Percentiles rank a stretch among this genome's conserved stretches.
These are phyloP conservation scores for Rhadinocentrus ornatus DNA, from an alignment of 2,797 vertebrate genomes.

Conservation along the genomic window DNA sequence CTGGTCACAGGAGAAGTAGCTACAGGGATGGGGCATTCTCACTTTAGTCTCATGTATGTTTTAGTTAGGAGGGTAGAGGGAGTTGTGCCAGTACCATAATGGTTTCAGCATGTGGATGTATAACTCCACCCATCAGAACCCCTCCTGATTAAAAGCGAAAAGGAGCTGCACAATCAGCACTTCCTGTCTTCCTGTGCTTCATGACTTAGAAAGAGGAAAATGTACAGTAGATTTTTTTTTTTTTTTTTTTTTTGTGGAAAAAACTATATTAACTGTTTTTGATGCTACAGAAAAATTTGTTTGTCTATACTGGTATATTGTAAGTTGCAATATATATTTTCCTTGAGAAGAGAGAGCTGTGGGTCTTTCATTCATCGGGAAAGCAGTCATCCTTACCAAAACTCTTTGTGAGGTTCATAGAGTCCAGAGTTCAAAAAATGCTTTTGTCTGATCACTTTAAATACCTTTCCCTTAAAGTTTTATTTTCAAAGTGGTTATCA, in stretches of 20 bases:
- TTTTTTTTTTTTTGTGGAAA: constrained; percentile 26
- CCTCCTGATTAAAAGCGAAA: constrained; percentile 57
- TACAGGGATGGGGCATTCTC: constrained; percentile 59
- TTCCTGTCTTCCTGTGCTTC: constrained; percentile 68
- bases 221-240: constrained; percentile 31
- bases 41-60: constrained; percentile 74
- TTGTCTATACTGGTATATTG: not conserved
- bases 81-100: constrained; percentile 80
- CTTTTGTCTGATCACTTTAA: constrained; percentile 49
- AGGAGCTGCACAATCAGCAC: constrained; percentile 80
- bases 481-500: constrained; percentile 46
- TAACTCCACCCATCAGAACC: constrained; percentile 71
- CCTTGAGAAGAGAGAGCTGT: not conserved
- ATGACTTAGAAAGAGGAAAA: constrained; percentile 44
- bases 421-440: constrained; percentile 45
- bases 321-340: not conserved
- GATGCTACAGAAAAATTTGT: not conserved
- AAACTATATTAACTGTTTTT: not conserved
- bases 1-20: constrained; percentile 67
- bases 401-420: constrained; percentile 15
- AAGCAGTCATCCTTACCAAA: not conserved
- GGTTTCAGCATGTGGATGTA: constrained; percentile 78
- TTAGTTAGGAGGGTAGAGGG: constrained; percentile 63
- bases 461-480: constrained; percentile 58
- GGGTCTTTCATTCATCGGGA: not conserved